These are phyloP conservation scores for Lethenteron camtschaticum DNA, from an alignment of 2,113 vertebrate genomes.

Conservation along the genomic window DNA sequence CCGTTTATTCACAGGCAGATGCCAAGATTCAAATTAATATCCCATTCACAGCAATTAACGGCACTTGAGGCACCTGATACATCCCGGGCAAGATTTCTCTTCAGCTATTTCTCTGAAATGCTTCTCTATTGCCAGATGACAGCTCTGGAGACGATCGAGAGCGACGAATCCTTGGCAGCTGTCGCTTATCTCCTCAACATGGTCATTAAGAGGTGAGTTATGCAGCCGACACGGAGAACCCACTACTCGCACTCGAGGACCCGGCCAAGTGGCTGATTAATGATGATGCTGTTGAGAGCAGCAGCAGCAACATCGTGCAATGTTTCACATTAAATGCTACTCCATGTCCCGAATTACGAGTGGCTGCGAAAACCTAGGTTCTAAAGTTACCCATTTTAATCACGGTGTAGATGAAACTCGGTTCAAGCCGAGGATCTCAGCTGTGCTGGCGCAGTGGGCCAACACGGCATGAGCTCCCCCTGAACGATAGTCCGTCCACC, in stretches of 20 bases:
- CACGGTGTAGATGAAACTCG: not conserved
- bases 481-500: too few relatives aligned
- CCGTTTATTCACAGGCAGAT: not conserved
- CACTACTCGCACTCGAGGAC: not conserved
- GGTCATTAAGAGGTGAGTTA: constrained; percentile 57
- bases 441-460: not conserved
- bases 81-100: not conserved
- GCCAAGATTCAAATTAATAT: not conserved
- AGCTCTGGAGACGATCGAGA: constrained; percentile 62
- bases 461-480: too few relatives aligned
- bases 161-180: constrained; percentile 53
- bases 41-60: not conserved
- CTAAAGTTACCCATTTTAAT: too few relatives aligned
- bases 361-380: too few relatives aligned
- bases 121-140: constrained; percentile 47
- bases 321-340: too few relatives aligned
- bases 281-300: too few relatives aligned
- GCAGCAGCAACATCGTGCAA: too few relatives aligned
- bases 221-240: not conserved
- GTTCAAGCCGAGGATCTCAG: not conserved
- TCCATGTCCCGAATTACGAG: too few relatives aligned
- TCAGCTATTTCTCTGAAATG: not conserved
- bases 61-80: not conserved
- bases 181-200: constrained; percentile 70
- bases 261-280: not conserved